Evolutionary conservation across 2,113 vertebrate genomes (phyloP).

Genomic region (Elgaria multicarinata): DNA sequence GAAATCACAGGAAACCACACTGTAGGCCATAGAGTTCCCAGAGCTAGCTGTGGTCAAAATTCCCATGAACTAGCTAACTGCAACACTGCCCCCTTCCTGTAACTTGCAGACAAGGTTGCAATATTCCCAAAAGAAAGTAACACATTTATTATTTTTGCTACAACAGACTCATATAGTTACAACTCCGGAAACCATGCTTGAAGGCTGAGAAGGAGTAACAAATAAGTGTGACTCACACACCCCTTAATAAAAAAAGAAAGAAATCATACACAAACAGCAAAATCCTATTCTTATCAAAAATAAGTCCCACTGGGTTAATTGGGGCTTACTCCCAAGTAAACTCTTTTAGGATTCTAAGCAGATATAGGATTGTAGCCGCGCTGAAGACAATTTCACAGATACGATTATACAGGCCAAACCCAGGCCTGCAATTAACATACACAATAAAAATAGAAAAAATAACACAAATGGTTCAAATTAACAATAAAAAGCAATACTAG

Average conservation of each 20-base stretch:
- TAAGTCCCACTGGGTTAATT: neutral
- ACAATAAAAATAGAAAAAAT: no score
- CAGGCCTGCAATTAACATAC: neutral
- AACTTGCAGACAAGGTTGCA: no score
- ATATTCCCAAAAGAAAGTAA: no score
- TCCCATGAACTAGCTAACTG: no score
- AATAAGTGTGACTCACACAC: no score
- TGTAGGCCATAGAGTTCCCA: no score
- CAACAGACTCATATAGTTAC: neutral
- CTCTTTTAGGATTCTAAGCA: no score
- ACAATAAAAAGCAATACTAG: neutral
- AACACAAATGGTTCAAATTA: no score
- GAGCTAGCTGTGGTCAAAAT: no score
- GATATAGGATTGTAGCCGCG: neutral
- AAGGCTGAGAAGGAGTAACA: neutral
- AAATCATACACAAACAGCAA: neutral
- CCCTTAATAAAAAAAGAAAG: neutral
- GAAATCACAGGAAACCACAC: no score
- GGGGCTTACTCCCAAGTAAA: neutral
- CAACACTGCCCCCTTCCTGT: no score
- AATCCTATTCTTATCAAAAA: neutral
- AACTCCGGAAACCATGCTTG: neutral
- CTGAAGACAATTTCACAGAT: neutral
- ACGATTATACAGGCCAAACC: neutral
- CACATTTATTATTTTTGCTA: neutral